Evolutionary conservation across 1,140 invertebrate species (phyloP).

Genomic region (Leucophenga varia): DNA sequence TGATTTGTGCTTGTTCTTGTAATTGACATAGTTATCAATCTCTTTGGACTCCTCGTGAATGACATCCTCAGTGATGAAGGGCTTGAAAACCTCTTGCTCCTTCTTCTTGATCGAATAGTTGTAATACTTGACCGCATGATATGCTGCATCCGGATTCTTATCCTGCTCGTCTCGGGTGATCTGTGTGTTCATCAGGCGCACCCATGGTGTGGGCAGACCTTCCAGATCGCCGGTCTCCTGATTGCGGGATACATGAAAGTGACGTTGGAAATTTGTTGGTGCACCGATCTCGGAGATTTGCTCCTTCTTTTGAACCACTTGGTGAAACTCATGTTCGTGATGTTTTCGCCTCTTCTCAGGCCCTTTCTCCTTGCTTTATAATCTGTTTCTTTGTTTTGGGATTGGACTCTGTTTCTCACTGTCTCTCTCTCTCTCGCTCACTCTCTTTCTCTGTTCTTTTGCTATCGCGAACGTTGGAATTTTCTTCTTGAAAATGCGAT

Average conservation of each 20-base stretch:
- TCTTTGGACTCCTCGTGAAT: slow-evolving; percentile 77
- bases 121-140: slow-evolving; percentile 89
- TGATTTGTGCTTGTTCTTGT: slow-evolving; percentile 67
- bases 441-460: too few relatives aligned
- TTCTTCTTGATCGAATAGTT: slow-evolving; percentile 82
- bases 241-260: slow-evolving; percentile 81
- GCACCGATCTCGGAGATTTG: slow-evolving; percentile 66
- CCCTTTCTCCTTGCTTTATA: too few relatives aligned
- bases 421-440: too few relatives aligned
- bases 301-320: slow-evolving; percentile 53
- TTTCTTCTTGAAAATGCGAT: slow-evolving; percentile 42
- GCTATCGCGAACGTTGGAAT: too few relatives aligned
- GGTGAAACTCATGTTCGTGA: slow-evolving; percentile 36
- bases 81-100: slow-evolving; percentile 71
- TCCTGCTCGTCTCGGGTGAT: slow-evolving; percentile 86
- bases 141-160: slow-evolving; percentile 83
- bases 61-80: slow-evolving; percentile 73
- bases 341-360: too few relatives aligned
- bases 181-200: slow-evolving; percentile 77
- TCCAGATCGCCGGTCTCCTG: slow-evolving; percentile 74
- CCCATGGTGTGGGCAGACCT: slow-evolving; percentile 75
- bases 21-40: slow-evolving; percentile 72
- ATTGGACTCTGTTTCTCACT: too few relatives aligned
- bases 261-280: slow-evolving; percentile 76
- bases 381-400: too few relatives aligned